Percentiles rank a stretch among this genome's conserved stretches.
phyloP scores from a whole-genome alignment of 2,113 vertebrate genomes.

The Ifrita kowaldi region DNA sequence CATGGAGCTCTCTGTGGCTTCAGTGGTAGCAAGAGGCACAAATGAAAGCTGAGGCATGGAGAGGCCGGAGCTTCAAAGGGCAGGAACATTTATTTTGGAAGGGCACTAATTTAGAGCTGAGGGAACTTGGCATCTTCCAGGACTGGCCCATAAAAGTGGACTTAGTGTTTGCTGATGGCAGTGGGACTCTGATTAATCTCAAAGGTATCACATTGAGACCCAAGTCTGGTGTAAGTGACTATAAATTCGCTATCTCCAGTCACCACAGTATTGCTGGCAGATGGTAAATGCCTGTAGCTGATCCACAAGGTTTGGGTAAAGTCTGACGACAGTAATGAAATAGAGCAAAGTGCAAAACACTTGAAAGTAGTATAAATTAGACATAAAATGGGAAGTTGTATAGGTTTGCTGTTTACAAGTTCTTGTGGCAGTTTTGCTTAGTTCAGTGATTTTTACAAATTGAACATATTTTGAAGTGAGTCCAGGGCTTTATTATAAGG shows the following conservation, averaged over 20 bases:
- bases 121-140: not conserved
- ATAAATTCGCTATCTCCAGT: not conserved
- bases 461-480: not conserved
- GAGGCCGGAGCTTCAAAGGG: not conserved
- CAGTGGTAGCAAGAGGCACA: not conserved
- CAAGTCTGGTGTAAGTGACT: not conserved
- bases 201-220: not conserved
- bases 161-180: not conserved
- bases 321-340: not conserved
- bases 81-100: not conserved
- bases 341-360: not conserved
- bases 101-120: not conserved
- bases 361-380: not conserved
- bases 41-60: rapidly evolving
- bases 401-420: not conserved
- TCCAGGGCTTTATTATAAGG: not conserved
- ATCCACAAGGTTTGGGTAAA: not conserved
- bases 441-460: not conserved
- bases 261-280: not conserved
- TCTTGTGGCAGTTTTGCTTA: not conserved
- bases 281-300: not conserved
- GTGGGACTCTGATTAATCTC: not conserved
- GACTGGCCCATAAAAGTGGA: not conserved
- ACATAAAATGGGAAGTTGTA: not conserved
- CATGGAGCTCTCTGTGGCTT: rapidly evolving